Evolutionary conservation across 2,113 vertebrate species (phyloP).

Genomic region (Lampris megalopsis): DNA sequence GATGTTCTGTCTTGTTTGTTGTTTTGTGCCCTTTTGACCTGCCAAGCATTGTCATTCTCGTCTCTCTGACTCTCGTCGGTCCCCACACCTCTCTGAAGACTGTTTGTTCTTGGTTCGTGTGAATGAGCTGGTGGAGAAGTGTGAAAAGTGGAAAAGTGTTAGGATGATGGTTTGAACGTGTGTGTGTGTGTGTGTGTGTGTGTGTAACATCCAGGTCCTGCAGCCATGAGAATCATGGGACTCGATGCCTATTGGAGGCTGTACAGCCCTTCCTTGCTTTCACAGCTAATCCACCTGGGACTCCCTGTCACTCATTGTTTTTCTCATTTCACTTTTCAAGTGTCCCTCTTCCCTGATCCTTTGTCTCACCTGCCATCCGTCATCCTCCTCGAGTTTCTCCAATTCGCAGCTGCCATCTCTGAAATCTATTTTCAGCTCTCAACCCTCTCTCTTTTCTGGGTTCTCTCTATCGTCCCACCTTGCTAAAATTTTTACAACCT

Average conservation of each 20-base stretch:
- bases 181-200: slow-evolving; percentile 14
- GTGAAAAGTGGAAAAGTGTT: not conserved
- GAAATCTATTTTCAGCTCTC: slow-evolving; percentile 57
- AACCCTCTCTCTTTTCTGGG: slow-evolving; percentile 22
- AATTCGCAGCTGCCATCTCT: slow-evolving; percentile 26
- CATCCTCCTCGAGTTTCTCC: slow-evolving; percentile 39
- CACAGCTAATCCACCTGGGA: slow-evolving; percentile 52
- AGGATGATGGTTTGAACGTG: slow-evolving; percentile 39
- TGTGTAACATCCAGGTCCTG: not conserved
- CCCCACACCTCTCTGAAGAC: slow-evolving; percentile 12
- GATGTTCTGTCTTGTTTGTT: slow-evolving; percentile 38
- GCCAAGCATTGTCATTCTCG: slow-evolving; percentile 41
- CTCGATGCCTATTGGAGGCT: slow-evolving; percentile 25
- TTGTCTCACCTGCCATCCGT: slow-evolving; percentile 52
- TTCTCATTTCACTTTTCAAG: slow-evolving; percentile 64
- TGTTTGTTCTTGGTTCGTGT: slow-evolving; percentile 46
- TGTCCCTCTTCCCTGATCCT: slow-evolving; percentile 48
- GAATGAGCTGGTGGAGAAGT: slow-evolving; percentile 51
- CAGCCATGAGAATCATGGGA: not conserved
- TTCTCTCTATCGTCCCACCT: slow-evolving; percentile 51
- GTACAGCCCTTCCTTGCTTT: slow-evolving; percentile 53
- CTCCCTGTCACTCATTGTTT: slow-evolving; percentile 71
- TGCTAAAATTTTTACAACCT: slow-evolving; percentile 65
- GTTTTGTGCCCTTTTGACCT: slow-evolving; percentile 11
- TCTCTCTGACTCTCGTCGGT: slow-evolving; percentile 37